Base-by-base conservation (phyloP, 2,113 vertebrate species). In the Sinocyclocheilus grahami region DNA sequence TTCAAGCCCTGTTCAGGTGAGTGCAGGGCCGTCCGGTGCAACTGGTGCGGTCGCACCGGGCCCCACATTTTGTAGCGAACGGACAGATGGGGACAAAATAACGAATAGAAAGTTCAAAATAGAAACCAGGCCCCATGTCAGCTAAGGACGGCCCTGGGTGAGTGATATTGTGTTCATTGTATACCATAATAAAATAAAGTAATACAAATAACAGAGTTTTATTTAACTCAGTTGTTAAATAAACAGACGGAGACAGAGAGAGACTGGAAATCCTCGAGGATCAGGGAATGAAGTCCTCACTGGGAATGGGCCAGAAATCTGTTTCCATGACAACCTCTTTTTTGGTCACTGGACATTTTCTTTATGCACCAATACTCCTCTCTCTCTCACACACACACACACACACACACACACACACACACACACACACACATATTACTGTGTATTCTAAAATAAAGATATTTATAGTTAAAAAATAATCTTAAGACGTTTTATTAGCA, bases 261-360 rank as follows among this genome's bases (percentile, higher is more conserved):
- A 39, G 39, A 39, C 39, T 39, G 39, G 39, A 6, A 39, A 39
- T 6, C 39, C 39, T 39, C 1, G 39, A 39, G 39, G 39, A 39
- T 39, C 39, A 39, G 92, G 92, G 92, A 93, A 91, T 90, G 90
- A 77, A 53, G 37, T 60, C 58, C 67, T 71, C 83, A 83, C 63
- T 88, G 89, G 77, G 77, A 82, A 62, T 89, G 90, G 89, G 88
- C 87, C 55, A 90, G 84, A 86, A n/a, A 85, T 84, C 87, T 83
- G 94, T 94, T 94, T 93, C 94, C 93, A 94, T 93, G 92, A 92
- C 86, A 92, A 94, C 93, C 88, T 33, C 53, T 55, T 80, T 22
- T 83, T 78, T 63, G 65, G 27, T 18, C 65, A 60, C 5, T 80
- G 77, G 39, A 72, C 39, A 63, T 65, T 46, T 48, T 72, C 20